Evolutionary conservation across 2,888 invertebrate species (phyloP), one percentile per base, ranked within the genome.

Genomic region (Xestia sexstrigata): DNA sequence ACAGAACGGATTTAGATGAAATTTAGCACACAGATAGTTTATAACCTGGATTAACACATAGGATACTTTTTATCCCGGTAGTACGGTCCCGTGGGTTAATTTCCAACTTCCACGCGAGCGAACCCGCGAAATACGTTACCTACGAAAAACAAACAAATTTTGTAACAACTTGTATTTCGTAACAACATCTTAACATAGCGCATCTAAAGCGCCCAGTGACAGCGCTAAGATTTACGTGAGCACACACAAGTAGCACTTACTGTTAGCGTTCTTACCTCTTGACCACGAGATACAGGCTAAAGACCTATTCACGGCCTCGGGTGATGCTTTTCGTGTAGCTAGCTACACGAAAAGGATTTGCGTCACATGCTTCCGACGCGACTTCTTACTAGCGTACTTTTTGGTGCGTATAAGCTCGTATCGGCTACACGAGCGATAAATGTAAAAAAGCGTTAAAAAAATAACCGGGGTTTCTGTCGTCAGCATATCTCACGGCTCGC

Each of bases 221-320:
- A 49, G 60, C 69, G 67, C 58, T 72, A 81, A 83, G 86, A 86
- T 87, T 87, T 83, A 85, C 70, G 74, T 60, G 80, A 79, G 65
- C 60, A 55, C 65, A 67, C 52, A 39, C 65, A 76, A 78, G 69
- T 60, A 74, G 66, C 76, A 74, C 85, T 81, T 72, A 76, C 66
- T 69, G 74, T 42, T 74, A 74, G 52, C n/a, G 8, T 11, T 26
- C 55, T 75, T 76, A 35, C 30, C 26, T 47, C 35, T 45, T 0
- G n/a, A n/a, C 65, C 65, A 65, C 65, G 4, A 26, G 8, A n/a
- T 42, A 42, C 17, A n/a, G 1, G 1, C 8, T 35, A 62, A 35
- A 62, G 20, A n/a, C n/a, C n/a, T 1, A 30, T 62, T 62, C 60
- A 62, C 30, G 9, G 9, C 60, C 9, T 62, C 5, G 9, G 30